Evolutionary conservation across 2,797 vertebrate species (phyloP), one percentile per base, ranked within the genome.

Genomic region (Jordanella pulchra): DNA sequence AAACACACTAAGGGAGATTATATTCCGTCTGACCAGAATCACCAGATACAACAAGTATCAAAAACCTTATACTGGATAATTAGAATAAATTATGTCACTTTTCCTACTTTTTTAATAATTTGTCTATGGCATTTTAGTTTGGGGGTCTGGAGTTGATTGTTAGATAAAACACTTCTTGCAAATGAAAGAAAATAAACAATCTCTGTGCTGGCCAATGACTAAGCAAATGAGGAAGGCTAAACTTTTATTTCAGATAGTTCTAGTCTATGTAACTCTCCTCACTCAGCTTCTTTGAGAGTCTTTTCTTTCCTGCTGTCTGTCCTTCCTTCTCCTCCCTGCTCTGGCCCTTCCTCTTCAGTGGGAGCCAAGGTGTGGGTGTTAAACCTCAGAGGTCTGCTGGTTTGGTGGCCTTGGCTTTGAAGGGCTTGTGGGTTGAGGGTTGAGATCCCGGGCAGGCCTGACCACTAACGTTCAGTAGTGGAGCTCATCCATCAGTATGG

Each of bases 371-470:
- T 90, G 86, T 86, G 87, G 88, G 90, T 86, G 87, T 89, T 80
- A 89, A 89, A 87, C 82, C 86, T 87, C 79, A 83, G 83, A 70
- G 87, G 81, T 84, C 73, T 77, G 76, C 85, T 88, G 91, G 91
- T 92, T 90, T 89, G 84, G 92, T 91, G 89, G 89, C 91, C 91
- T 92, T 89, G 90, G 89, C 91, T 91, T 85, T 90, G 76, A 77
- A 85, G 80, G 77, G 69, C 87, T 84, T 86, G 84, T 90, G 89
- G 91, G 76, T 81, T 92, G 88, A 18, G 90, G 92, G 86, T 91
- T 94, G 78, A 89, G 84, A 86, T 84, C 89, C 82, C 61, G 86
- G 89, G 86, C 89, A 87, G 84, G 66, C 71, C 78, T 56, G 69
- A 89, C 90, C 87, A 12, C 85, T 79, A 87, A 87, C 79, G 79